Percentiles rank a stretch among this genome's conserved stretches.
phyloP scores from a whole-genome alignment of 2,888 invertebrate species.

The Prenolepis imparis region DNA sequence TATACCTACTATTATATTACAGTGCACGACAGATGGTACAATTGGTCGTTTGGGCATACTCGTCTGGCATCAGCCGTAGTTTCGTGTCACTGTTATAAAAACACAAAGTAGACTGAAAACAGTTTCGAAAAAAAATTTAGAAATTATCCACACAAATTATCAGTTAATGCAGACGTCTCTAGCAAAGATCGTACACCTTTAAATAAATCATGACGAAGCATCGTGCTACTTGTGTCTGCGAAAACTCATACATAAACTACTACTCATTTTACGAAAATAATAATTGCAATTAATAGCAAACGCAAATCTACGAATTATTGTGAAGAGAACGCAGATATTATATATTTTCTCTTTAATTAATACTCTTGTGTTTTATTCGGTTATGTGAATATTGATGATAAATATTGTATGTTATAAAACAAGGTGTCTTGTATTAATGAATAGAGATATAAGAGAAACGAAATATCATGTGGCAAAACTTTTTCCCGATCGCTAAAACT shows the following conservation, averaged over 20 bases:
- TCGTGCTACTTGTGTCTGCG: neutral
- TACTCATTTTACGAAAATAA: neutral
- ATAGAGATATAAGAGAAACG: constrained; percentile 33
- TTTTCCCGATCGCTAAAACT: constrained; percentile 38
- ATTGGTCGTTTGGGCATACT: constrained; percentile 65
- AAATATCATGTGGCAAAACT: constrained; percentile 45
- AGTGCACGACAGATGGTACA: constrained; percentile 73
- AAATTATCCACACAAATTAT: constrained; percentile 23
- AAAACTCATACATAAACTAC: constrained; percentile 4
- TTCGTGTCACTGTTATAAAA: constrained; percentile 62
- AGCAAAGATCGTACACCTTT: neutral
- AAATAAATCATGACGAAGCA: neutral
- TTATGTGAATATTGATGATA: neutral
- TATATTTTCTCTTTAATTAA: no score
- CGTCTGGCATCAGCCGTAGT: constrained; percentile 54
- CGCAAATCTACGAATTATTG: neutral
- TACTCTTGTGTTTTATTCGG: neutral
- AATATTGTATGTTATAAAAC: neutral
- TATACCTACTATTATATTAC: constrained; percentile 72
- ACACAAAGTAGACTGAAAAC: constrained; percentile 37
- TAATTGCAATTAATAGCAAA: constrained; percentile 13
- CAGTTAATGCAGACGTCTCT: constrained; percentile 12
- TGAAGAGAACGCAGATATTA: no score
- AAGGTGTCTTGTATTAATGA: constrained; percentile 4
- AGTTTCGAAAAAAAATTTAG: constrained; percentile 41